Evolutionary conservation across 2,888 invertebrate genomes (phyloP).

Genomic region (Pandemis cinnamomeana): DNA sequence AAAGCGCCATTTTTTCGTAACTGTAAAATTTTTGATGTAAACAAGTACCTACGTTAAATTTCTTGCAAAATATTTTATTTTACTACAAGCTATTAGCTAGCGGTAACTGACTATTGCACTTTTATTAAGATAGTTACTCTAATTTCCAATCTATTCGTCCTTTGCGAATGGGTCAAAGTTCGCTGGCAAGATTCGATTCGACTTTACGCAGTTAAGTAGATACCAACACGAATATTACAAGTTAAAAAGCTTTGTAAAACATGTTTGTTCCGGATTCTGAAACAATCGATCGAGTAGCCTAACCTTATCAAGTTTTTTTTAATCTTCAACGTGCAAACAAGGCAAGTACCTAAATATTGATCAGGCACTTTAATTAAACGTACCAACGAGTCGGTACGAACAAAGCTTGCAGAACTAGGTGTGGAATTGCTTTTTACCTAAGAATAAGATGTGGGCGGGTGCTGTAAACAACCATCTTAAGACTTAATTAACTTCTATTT

Average conservation of each 20-base stretch:
- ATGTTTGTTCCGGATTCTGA: not conserved
- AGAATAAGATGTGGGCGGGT: not conserved
- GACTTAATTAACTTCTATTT: conserved; percentile 12
- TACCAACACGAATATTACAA: too few species aligned
- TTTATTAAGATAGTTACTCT: too few species aligned
- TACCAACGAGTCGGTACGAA: not conserved
- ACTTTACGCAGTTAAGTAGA: too few species aligned
- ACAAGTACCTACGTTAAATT: too few species aligned
- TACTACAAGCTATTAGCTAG: too few species aligned
- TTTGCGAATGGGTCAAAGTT: too few species aligned
- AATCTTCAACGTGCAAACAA: conserved; percentile 1
- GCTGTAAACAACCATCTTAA: not conserved
- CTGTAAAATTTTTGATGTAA: too few species aligned
- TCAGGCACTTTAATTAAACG: not conserved
- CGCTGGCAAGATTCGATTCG: too few species aligned
- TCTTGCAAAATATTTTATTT: too few species aligned
- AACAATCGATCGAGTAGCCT: not conserved
- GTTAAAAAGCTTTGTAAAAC: not conserved
- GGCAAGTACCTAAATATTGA: not conserved
- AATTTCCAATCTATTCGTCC: too few species aligned
- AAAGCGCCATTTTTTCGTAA: too few species aligned
- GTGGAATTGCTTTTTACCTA: not conserved
- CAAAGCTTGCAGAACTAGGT: not conserved
- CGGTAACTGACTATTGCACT: too few species aligned
- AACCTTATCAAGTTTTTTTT: conserved; percentile 1